Evolutionary conservation across 2,797 vertebrate genomes (phyloP).

Genomic region (Danio aesculapii): DNA sequence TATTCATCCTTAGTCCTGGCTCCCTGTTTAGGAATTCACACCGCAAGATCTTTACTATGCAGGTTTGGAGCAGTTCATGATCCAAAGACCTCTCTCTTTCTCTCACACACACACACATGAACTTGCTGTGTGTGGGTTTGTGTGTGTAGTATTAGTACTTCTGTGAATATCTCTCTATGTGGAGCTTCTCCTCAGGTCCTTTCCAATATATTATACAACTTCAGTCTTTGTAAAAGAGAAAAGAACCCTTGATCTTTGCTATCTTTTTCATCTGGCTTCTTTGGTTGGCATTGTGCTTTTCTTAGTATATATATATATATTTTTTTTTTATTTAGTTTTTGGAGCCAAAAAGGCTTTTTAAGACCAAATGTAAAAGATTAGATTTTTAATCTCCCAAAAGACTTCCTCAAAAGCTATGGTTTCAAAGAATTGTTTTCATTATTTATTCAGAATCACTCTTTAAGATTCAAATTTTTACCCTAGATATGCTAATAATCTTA

Average conservation of each 20-base stretch:
- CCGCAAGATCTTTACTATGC: conserved; percentile 51
- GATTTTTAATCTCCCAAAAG: conserved; percentile 44
- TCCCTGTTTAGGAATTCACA: conserved; percentile 85
- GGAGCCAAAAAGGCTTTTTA: conserved; percentile 31
- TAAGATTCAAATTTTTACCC: conserved; percentile 12
- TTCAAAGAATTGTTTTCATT: conserved; percentile 3
- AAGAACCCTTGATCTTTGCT: conserved; percentile 47
- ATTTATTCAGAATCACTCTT: conserved; percentile 18
- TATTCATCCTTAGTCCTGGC: conserved; percentile 83
- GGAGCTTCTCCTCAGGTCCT: neutral
- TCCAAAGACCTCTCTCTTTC: conserved; percentile 3
- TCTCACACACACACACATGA: neutral
- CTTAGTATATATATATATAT: neutral
- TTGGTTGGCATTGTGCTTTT: neutral
- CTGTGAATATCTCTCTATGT: neutral
- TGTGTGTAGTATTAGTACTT: neutral
- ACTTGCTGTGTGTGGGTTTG: neutral
- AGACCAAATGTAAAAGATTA: conserved; percentile 46
- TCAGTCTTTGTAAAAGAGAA: neutral
- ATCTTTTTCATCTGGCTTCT: conserved; percentile 9
- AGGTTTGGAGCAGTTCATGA: conserved; percentile 45
- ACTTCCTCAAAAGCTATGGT: conserved; percentile 49
- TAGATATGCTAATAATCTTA: conserved; percentile 18
- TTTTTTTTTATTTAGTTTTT: neutral
- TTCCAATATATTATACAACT: conserved; percentile 14